Conservation (phyloP, 2,888 invertebrate species). For the Sphaerophoria taeniata region DNA sequence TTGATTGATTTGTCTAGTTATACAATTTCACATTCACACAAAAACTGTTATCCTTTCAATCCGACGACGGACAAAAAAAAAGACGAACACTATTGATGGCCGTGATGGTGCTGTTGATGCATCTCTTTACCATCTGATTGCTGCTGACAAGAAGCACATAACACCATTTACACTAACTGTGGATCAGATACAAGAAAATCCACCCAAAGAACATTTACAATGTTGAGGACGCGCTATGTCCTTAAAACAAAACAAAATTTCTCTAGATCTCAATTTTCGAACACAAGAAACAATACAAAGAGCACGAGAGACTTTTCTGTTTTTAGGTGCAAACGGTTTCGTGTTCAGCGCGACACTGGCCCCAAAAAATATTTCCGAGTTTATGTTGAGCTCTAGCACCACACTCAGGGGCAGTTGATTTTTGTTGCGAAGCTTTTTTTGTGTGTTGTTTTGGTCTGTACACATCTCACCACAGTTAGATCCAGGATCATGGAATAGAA, state of each 20-base stretch:
- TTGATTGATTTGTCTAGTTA: conserved; percentile 74
- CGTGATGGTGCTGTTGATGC: conserved; percentile 53
- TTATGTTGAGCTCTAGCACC: background rate
- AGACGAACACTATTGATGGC: conserved; percentile 19
- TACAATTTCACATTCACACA: conserved; percentile 63
- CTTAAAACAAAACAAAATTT: too few species aligned
- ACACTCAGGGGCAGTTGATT: conserved; percentile 52
- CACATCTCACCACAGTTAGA: background rate
- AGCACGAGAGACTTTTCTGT: conserved; percentile 11
- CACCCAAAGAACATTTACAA: background rate
- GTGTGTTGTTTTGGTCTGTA: conserved; percentile 13
- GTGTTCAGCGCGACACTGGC: conserved; percentile 78
- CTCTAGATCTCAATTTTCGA: too few species aligned
- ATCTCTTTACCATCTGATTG: conserved; percentile 65
- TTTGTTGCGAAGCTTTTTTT: conserved; percentile 68
- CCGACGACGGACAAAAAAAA: background rate
- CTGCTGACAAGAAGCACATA: conserved; percentile 4
- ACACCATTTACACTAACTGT: background rate
- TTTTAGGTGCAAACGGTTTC: conserved; percentile 76
- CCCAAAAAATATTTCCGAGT: conserved; percentile 63
- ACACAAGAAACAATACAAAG: too few species aligned
- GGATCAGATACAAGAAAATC: background rate
- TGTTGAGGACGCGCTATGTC: conserved; percentile 35
- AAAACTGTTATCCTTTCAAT: conserved; percentile 26
- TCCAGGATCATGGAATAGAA: conserved; percentile 55